Conservation (phyloP, 1,140 invertebrate species). For the Drosophila neocordata region DNA sequence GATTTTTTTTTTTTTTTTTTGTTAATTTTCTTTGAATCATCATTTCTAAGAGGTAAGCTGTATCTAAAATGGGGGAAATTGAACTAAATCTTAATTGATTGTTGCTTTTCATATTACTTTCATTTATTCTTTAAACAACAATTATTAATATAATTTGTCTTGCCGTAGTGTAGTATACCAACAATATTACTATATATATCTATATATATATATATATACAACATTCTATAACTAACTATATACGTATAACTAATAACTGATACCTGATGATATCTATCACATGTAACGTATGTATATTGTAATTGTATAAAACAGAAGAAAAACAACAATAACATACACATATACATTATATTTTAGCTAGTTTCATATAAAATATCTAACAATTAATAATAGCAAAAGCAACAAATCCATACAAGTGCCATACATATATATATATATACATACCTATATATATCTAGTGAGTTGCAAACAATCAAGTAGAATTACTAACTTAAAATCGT, state of each 20-base stretch:
- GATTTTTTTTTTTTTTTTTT: too few species aligned
- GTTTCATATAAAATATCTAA: slow-evolving; percentile 59
- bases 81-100: neutral
- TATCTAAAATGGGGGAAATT: neutral
- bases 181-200: too few species aligned
- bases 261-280: slow-evolving; percentile 22
- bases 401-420: slow-evolving; percentile 32
- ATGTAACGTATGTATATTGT: slow-evolving; percentile 63
- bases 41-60: neutral
- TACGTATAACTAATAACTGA: slow-evolving; percentile 30
- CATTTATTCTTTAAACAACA: slow-evolving; percentile 16
- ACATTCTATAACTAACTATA: slow-evolving; percentile 33
- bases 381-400: slow-evolving; percentile 32
- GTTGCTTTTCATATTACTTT: neutral
- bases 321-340: slow-evolving; percentile 23
- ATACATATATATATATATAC: slow-evolving; percentile 51
- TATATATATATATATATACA: slow-evolving; percentile 32
- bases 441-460: slow-evolving; percentile 63
- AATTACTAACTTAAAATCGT: slow-evolving; percentile 55
- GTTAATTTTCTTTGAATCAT: too few species aligned
- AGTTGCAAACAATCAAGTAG: slow-evolving; percentile 65
- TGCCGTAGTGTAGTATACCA: slow-evolving; percentile 63
- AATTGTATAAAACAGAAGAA: slow-evolving; percentile 61
- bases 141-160: slow-evolving; percentile 58
- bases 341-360: slow-evolving; percentile 39